These are phyloP conservation scores for Lamellibrachia columna DNA, from an alignment of 2,888 invertebrate species.

Conservation along the genomic window DNA sequence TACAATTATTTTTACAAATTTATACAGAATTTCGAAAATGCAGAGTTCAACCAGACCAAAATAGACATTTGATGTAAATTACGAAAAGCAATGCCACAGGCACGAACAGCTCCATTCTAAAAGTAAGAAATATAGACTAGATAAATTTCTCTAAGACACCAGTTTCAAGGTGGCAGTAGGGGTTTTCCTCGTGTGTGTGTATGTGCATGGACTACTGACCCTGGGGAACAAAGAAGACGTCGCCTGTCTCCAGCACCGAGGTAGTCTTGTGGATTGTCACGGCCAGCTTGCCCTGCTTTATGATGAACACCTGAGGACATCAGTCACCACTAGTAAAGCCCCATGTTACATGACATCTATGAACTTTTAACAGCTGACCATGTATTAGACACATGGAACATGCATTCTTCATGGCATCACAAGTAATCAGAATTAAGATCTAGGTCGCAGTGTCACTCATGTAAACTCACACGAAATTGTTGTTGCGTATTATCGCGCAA, in stretches of 20 bases:
- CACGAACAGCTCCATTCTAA: neutral
- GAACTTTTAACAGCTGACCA: neutral
- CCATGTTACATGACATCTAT: neutral
- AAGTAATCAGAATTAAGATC: too few relatives aligned
- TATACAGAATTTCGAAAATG: too few relatives aligned
- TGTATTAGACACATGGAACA: too few relatives aligned
- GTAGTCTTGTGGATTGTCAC: conserved; percentile 55
- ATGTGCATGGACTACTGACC: conserved; percentile 42
- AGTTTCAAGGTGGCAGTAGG: neutral
- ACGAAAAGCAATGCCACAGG: too few relatives aligned
- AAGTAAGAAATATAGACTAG: neutral
- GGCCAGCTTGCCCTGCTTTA: conserved; percentile 53
- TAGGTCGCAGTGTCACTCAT: too few relatives aligned
- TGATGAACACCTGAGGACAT: conserved; percentile 47
- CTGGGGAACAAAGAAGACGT: conserved; percentile 55
- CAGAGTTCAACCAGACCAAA: too few relatives aligned
- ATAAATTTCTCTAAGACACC: neutral
- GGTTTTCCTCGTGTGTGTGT: neutral
- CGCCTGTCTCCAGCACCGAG: conserved; percentile 50
- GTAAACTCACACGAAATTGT: too few relatives aligned
- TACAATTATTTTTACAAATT: too few relatives aligned
- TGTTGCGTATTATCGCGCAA: too few relatives aligned
- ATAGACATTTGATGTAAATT: too few relatives aligned
- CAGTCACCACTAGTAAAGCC: neutral
- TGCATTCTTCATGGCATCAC: too few relatives aligned